A percentile compares a stretch with the other conserved stretches of the same genome.
phyloP scores from a whole-genome alignment of 2,113 vertebrate genomes.

The Emydura subglobosa region DNA sequence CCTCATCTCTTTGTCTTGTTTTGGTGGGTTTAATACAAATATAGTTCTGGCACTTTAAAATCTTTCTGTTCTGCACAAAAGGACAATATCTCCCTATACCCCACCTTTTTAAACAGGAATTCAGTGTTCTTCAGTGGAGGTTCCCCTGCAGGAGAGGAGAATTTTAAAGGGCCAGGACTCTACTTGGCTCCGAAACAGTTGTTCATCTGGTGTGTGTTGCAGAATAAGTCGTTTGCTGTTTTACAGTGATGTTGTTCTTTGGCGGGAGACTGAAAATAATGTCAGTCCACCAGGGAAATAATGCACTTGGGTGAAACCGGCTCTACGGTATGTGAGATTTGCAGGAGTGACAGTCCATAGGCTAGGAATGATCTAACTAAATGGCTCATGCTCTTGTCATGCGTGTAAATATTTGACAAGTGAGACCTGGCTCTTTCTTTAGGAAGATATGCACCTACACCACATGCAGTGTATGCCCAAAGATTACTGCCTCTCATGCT shows the following conservation, averaged over 20 bases:
- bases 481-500: background rate
- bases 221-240: background rate
- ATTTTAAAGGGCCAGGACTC: background rate
- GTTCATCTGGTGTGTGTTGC: background rate
- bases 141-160: background rate
- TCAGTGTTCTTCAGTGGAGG: background rate
- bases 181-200: background rate
- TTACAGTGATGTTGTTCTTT: background rate
- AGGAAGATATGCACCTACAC: constrained; percentile 3
- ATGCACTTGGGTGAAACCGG: background rate
- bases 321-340: background rate
- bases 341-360: background rate
- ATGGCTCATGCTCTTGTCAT: constrained; percentile 20
- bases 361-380: background rate
- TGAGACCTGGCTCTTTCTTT: constrained; percentile 2
- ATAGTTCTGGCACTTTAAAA: background rate
- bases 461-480: constrained; percentile 18
- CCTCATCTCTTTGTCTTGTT: background rate
- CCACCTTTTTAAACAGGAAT: background rate
- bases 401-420: constrained; percentile 20
- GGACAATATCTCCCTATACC: background rate
- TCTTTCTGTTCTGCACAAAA: background rate
- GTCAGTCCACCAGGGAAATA: background rate
- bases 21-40: background rate
- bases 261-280: background rate